Evolutionary conservation across 2,888 invertebrate genomes (phyloP), one percentile per base, ranked within the genome.

Genomic region (Molorchus minor): DNA sequence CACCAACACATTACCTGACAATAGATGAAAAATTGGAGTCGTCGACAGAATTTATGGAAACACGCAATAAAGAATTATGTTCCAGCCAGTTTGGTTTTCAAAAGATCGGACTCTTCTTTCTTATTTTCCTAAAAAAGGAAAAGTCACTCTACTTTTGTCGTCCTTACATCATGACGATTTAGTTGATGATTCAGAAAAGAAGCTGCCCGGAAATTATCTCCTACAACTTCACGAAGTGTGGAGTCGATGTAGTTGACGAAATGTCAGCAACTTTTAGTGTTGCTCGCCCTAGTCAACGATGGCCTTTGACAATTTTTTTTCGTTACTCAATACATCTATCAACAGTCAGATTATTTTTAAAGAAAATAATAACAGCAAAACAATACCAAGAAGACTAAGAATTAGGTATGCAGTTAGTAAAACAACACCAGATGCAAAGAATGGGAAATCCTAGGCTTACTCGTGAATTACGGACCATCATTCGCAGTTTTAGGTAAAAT

Each of bases 391-490:
- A 51, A 35, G 35, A 21, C 35, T 36, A 51, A 38, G 19, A 51
- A 17, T 38, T 51, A 41, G 51, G 51, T 2, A 20, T 38, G 20
- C 51, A 51, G 51, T 51, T 51, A 3, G n/a, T 35, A 19, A 41
- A 51, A 38, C 17, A 49, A 33, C 49, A 49, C 7, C 49, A n/a
- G n/a, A 49, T 38, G 38, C 38, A 51, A 51, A 41, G 35, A 36
- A 47, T 47, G 47, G 15, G 1, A 47, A 47, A 51, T 41, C 51
- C 51, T 38, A 51, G 38, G 19, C 51, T 51, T 17, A 38, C 40
- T n/a, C 51, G 51, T 51, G 51, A 51, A 38, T 20, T 51, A 40
- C 51, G 51, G 16, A 38, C 17, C 38, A 36, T 12, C 38, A 51
- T 51, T 30, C 38, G 51, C 38, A 51, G 36, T 51, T 51, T 51